Base-by-base conservation (phyloP, 2,113 vertebrate species). In the Halcyon senegalensis region DNA sequence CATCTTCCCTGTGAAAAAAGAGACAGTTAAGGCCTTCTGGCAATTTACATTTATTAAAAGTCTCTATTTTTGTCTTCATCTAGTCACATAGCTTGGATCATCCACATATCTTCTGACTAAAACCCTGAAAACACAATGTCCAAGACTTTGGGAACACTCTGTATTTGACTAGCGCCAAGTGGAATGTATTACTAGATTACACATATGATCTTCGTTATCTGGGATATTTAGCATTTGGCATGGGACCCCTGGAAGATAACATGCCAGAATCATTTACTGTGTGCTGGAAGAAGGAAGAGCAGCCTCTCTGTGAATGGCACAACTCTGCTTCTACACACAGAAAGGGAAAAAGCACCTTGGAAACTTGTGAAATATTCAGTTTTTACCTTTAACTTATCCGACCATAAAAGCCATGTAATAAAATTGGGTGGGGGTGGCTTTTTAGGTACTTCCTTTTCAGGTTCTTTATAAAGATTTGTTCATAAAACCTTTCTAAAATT, bases 141-240 rank as follows among this genome's bases (percentile, higher is more conserved):
- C 93, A 90, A 82, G 96, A 70, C 79, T 84, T 87, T 53, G 84
- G 87, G 86, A 95, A 97, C 68, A 90, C 55, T 87, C 33, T 94
- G 87, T 89, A 86, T 90, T 95, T 96, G 92, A 78, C 31, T 59
- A 55, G 31, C 1, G 88, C 94, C 84, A 94, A 96, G 69, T 93
- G 72, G 87, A 94, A 96, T 68, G 62, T 44, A 87, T 95, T 92
- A 95, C 84, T 94, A 96, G 93, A 96, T 82, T 96, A 93, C 68
- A 95, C 70, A 91, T 90, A 89, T 84, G 93, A 95, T 84, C 87
- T 94, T 94, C 35, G 78, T 95, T 97, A 96, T 95, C 95, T 92
- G 90, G 83, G 93, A 89, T 97, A 92, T 86, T 97, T 94, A 95
- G 87, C 77, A 84, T 77, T 96, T 97, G 92, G 96, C 89, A 90